Conservation (phyloP, 1,140 invertebrate genomes). For the Aphelenchoides fujianensis region DNA sequence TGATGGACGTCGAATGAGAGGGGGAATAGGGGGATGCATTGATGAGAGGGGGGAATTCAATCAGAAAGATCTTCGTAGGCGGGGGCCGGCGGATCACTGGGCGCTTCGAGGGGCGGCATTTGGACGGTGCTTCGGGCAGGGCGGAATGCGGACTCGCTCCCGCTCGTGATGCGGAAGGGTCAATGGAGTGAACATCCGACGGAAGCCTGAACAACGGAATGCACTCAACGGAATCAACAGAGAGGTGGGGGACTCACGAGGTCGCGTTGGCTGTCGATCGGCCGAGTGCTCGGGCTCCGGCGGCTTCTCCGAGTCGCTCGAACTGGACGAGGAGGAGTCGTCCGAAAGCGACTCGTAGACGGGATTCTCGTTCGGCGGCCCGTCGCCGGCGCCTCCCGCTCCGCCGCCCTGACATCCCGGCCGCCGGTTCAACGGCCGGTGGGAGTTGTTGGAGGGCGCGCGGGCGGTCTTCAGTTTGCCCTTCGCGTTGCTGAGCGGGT, state of each 20-base stretch:
- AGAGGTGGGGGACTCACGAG: background rate
- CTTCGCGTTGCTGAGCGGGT: background rate
- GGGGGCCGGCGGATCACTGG: background rate
- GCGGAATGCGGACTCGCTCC: background rate
- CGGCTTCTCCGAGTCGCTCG: background rate
- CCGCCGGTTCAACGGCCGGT: background rate
- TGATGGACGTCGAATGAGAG: too few relatives aligned
- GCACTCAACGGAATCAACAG: background rate
- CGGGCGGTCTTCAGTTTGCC: background rate
- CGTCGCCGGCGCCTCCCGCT: background rate
- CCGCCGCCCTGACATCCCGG: background rate
- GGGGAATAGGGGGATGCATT: too few relatives aligned
- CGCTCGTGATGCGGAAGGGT: background rate
- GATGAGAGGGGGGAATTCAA: too few relatives aligned
- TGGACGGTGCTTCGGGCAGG: background rate
- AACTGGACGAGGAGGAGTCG: background rate
- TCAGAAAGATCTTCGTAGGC: slow-evolving; percentile 19
- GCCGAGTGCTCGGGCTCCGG: background rate
- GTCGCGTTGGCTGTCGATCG: background rate
- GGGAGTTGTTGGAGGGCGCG: background rate
- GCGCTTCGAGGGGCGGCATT: slow-evolving; percentile 9
- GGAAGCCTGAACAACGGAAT: background rate
- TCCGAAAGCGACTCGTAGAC: slow-evolving; percentile 9
- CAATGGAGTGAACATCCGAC: background rate
- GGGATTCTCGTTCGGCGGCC: background rate